Evolutionary conservation across 2,888 invertebrate genomes (phyloP).

Genomic region (Chrysomela aeneicollis): DNA sequence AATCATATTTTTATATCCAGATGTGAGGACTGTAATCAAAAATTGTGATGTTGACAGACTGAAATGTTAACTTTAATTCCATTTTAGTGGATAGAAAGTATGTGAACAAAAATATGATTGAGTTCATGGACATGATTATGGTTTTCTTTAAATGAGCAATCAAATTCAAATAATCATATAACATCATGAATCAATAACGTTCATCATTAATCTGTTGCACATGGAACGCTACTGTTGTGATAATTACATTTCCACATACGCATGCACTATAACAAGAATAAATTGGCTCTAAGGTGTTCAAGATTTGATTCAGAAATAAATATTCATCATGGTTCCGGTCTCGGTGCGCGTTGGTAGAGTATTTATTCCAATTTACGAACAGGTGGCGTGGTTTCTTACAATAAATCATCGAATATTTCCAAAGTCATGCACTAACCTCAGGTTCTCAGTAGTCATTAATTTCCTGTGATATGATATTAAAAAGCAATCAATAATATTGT

Average conservation of each 20-base stretch:
- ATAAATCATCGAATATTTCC: conserved; percentile 16
- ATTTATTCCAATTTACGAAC: neutral
- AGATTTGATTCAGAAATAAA: neutral
- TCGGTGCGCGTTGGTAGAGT: neutral
- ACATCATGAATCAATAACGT: too few species aligned
- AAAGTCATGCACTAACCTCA: conserved; percentile 7
- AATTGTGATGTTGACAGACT: too few species aligned
- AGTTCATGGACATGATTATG: too few species aligned
- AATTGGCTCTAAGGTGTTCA: neutral
- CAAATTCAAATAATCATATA: too few species aligned
- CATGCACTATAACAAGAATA: neutral
- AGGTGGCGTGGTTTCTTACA: conserved; percentile 10
- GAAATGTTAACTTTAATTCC: too few species aligned
- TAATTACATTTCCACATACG: conserved; percentile 8
- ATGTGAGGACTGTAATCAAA: too few species aligned
- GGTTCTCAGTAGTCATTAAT: conserved; percentile 7
- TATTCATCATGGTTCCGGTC: neutral
- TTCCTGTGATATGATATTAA: neutral
- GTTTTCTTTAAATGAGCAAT: too few species aligned
- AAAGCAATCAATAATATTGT: neutral
- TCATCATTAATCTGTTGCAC: too few species aligned
- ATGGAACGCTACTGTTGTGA: neutral
- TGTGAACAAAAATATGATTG: too few species aligned
- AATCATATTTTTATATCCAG: too few species aligned
- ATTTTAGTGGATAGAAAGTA: too few species aligned